Evolutionary conservation across 2,888 invertebrate species (phyloP).

Genomic region (Apeira syringaria): DNA sequence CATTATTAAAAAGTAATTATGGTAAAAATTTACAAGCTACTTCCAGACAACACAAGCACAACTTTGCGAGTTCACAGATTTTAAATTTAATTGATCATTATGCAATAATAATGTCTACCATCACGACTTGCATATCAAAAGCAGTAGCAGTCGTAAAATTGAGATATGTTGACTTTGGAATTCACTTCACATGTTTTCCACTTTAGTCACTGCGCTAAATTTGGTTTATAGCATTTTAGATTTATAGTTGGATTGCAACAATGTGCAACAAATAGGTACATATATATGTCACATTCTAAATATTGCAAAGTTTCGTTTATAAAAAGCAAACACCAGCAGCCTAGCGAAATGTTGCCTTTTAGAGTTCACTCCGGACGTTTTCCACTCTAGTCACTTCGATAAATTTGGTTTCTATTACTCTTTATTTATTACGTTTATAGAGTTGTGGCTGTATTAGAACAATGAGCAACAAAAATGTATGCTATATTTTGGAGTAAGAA

Average conservation of each 20-base stretch:
- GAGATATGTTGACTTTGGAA: slow-evolving; percentile 18
- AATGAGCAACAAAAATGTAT: slow-evolving; percentile 5
- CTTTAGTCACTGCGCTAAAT: slow-evolving; percentile 11
- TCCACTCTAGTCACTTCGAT: slow-evolving; percentile 10
- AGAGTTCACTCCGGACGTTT: slow-evolving; percentile 10
- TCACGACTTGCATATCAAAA: slow-evolving; percentile 10
- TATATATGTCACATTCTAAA: no score
- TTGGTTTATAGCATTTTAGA: slow-evolving; percentile 12
- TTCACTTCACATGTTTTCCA: slow-evolving; percentile 9
- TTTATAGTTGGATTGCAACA: slow-evolving; percentile 18
- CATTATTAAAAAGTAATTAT: no score
- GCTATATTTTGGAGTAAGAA: no score
- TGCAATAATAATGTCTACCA: slow-evolving; percentile 12
- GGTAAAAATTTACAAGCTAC: no score
- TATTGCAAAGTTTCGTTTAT: no score
- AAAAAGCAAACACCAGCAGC: slow-evolving; percentile 6
- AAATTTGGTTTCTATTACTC: slow-evolving; percentile 12
- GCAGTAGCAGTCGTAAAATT: slow-evolving; percentile 13
- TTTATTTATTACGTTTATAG: no score
- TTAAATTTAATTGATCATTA: slow-evolving; percentile 6
- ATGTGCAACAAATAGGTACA: slow-evolving; percentile 1
- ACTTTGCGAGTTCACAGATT: background rate
- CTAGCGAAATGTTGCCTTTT: slow-evolving; percentile 16
- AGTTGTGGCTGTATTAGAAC: slow-evolving; percentile 16
- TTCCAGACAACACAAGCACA: no score